phyloP scores from a whole-genome alignment of 2,797 vertebrate species.

The Pseudotriccus pelzelni region DNA sequence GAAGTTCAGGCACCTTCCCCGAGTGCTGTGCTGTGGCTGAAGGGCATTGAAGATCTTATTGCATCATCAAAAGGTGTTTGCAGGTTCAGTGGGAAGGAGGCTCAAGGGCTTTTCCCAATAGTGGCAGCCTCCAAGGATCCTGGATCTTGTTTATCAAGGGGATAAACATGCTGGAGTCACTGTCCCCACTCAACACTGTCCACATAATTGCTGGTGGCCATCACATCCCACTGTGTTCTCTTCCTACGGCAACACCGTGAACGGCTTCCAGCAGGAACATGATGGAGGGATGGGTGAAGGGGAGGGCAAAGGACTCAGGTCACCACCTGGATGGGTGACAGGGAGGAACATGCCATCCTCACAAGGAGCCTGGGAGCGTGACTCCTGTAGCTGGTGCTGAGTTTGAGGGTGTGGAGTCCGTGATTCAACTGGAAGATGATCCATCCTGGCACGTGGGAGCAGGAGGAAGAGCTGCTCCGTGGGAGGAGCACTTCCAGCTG shows the following conservation, averaged over 20 bases:
- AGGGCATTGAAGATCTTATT: neutral
- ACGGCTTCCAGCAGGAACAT: accelerated
- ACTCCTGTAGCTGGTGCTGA: neutral
- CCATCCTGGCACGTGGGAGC: neutral
- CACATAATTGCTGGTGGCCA: neutral
- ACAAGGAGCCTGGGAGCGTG: accelerated
- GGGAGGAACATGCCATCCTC: neutral
- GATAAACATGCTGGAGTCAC: accelerated
- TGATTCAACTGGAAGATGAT: neutral
- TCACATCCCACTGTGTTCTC: neutral
- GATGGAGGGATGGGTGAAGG: neutral
- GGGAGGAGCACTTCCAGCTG: neutral
- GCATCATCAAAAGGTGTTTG: neutral
- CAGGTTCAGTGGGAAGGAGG: neutral
- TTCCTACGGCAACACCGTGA: neutral
- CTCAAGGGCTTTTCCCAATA: neutral
- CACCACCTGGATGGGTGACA: neutral
- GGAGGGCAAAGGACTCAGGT: neutral
- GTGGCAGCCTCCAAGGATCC: neutral
- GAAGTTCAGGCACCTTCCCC: neutral
- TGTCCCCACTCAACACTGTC: neutral
- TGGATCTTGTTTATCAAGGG: neutral
- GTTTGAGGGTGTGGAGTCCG: neutral
- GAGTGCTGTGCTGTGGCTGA: neutral
- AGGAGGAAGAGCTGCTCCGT: neutral